Conservation (phyloP, 2,888 invertebrate species). For the Argynnis bischoffii region DNA sequence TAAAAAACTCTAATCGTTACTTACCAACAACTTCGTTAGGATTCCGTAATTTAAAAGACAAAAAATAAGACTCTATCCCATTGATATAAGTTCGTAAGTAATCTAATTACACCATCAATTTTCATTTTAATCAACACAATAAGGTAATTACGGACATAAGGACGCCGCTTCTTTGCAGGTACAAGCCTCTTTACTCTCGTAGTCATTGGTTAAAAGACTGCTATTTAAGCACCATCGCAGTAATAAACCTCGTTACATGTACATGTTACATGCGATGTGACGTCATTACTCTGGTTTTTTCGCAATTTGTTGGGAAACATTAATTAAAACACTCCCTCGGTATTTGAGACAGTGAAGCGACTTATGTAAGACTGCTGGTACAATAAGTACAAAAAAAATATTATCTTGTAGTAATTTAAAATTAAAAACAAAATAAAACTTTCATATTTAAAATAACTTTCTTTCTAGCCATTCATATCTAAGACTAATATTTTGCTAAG, state of each 20-base stretch:
- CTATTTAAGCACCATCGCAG: conserved; percentile 57
- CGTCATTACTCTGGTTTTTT: conserved; percentile 67
- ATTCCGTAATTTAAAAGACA: too few relatives aligned
- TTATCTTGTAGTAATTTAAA: neutral
- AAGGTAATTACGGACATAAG: conserved; percentile 28
- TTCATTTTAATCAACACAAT: conserved; percentile 15
- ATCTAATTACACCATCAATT: neutral
- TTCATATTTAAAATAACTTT: too few relatives aligned
- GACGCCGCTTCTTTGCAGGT: conserved; percentile 49
- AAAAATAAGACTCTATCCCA: too few relatives aligned
- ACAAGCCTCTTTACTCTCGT: conserved; percentile 70
- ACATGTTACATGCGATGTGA: conserved; percentile 48
- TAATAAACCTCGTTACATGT: conserved; percentile 66
- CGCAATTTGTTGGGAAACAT: conserved; percentile 67
- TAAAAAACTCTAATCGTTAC: too few relatives aligned
- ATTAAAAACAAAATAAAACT: too few relatives aligned
- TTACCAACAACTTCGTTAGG: too few relatives aligned
- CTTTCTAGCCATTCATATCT: too few relatives aligned
- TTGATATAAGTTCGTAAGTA: too few relatives aligned
- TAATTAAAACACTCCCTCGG: conserved; percentile 71
- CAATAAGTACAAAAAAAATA: conserved; percentile 39
- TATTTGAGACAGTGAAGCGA: conserved; percentile 62
- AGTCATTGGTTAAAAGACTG: conserved; percentile 62
- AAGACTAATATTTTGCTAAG: too few relatives aligned
- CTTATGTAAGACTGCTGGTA: conserved; percentile 46